phyloP scores from a whole-genome alignment of 2,113 vertebrate genomes.

The Marcusenius ussheri region DNA sequence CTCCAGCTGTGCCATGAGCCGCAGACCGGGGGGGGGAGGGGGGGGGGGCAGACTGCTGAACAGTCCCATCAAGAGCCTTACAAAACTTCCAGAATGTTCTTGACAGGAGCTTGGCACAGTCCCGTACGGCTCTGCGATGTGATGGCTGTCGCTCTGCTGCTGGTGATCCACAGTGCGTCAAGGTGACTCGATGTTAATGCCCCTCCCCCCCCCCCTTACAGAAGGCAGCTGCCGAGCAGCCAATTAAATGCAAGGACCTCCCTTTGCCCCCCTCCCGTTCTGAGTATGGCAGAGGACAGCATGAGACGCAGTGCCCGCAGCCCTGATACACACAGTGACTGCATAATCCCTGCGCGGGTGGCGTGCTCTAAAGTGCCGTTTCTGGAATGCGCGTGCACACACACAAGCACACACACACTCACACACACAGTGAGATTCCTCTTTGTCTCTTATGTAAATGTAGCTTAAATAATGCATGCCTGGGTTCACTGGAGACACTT shows the following conservation, averaged over 20 bases:
- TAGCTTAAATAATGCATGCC: constrained; percentile 29
- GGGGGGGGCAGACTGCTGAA: constrained; percentile 34
- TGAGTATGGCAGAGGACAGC: background rate
- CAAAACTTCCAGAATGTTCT: background rate
- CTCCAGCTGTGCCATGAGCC: constrained; percentile 4
- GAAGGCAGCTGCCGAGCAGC: constrained; percentile 11
- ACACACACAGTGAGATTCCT: background rate
- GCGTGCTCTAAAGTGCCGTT: background rate
- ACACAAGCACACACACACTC: background rate
- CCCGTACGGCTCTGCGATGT: constrained; percentile 48
- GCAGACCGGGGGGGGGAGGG: background rate
- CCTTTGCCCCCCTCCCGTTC: background rate
- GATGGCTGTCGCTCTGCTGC: constrained; percentile 46
- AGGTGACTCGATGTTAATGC: constrained; percentile 68
- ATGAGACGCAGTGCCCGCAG: background rate
- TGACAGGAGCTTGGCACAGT: background rate
- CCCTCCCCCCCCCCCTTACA: constrained; percentile 49
- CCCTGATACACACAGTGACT: background rate
- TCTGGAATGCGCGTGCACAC: background rate
- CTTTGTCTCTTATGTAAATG: constrained; percentile 26
- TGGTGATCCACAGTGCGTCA: constrained; percentile 60
- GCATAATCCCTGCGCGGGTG: background rate
- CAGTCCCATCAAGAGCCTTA: constrained; percentile 30
- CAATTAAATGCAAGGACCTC: background rate
- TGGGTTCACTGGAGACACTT: background rate